These are phyloP conservation scores for Sylvilagus bachmani DNA, from an alignment of 2,113 vertebrate genomes.

Conservation along the genomic window DNA sequence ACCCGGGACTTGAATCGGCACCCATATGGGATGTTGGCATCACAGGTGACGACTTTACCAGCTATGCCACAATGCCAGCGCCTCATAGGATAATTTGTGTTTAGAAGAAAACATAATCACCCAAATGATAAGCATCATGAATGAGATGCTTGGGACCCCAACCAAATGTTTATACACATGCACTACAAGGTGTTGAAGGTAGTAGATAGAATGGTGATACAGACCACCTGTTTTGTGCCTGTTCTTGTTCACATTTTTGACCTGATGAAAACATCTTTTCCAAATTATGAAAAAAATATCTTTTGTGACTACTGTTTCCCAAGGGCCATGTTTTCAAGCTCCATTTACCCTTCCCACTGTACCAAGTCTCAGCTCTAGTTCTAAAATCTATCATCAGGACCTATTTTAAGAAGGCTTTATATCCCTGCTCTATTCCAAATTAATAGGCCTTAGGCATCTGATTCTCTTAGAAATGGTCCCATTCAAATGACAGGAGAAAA, in stretches of 20 bases:
- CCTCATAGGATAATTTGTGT: no score
- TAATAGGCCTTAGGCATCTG: not conserved
- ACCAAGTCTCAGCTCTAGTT: not conserved
- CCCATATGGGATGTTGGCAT: no score
- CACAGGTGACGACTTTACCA: no score
- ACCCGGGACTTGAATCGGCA: no score
- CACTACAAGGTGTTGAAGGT: not conserved
- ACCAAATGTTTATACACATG: no score
- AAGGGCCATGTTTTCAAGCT: not conserved
- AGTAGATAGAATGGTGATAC: not conserved
- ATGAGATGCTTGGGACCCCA: no score
- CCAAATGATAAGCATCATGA: no score
- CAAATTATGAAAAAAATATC: not conserved
- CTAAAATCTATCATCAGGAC: slow-evolving; percentile 28
- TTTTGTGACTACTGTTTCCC: not conserved
- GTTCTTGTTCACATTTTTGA: not conserved
- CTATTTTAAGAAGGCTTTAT: slow-evolving; percentile 3
- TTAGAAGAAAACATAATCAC: no score
- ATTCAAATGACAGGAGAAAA: not conserved
- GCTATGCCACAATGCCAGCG: no score
- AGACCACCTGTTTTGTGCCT: not conserved
- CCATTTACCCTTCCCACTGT: not conserved
- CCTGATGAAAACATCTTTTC: not conserved
- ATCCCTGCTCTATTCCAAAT: not conserved
- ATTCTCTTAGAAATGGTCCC: not conserved